Conservation (phyloP, 2,888 invertebrate species). For the Cheiracanthium punctorium region DNA sequence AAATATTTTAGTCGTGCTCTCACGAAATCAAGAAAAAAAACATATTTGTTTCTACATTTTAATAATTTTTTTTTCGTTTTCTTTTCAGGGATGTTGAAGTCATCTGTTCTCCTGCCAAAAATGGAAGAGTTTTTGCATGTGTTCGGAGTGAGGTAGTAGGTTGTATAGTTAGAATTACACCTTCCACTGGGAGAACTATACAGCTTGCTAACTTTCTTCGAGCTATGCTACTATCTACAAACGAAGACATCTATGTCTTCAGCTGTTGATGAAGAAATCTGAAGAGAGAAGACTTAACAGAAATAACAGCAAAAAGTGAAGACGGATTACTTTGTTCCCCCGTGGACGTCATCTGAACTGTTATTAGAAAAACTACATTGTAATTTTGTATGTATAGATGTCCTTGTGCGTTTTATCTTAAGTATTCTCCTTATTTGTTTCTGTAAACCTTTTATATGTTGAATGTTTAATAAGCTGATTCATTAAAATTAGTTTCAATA, state of each 20-base stretch:
- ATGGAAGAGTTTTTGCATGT: constrained; percentile 44
- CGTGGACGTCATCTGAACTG: background rate
- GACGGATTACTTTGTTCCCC: background rate
- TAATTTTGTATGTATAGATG: background rate
- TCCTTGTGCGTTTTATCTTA: background rate
- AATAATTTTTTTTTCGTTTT: too few relatives aligned
- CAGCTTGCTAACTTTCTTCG: constrained; percentile 97
- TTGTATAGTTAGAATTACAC: constrained; percentile 97
- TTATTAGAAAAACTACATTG: background rate
- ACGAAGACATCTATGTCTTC: background rate
- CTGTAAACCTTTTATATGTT: too few relatives aligned
- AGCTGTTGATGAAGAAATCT: background rate
- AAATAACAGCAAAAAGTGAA: background rate
- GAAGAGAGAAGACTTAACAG: too few relatives aligned
- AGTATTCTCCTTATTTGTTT: too few relatives aligned
- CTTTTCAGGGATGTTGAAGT: too few relatives aligned
- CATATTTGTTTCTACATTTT: too few relatives aligned
- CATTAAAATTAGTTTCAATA: too few relatives aligned
- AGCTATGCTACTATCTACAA: constrained; percentile 72
- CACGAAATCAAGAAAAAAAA: too few relatives aligned
- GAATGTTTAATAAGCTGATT: too few relatives aligned
- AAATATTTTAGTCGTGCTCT: too few relatives aligned
- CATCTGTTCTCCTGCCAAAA: background rate
- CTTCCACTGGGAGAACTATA: constrained; percentile 89
- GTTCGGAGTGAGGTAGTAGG: constrained; percentile 94